Conservation (phyloP, 2,888 invertebrate genomes). For the Chironomus tentans region DNA sequence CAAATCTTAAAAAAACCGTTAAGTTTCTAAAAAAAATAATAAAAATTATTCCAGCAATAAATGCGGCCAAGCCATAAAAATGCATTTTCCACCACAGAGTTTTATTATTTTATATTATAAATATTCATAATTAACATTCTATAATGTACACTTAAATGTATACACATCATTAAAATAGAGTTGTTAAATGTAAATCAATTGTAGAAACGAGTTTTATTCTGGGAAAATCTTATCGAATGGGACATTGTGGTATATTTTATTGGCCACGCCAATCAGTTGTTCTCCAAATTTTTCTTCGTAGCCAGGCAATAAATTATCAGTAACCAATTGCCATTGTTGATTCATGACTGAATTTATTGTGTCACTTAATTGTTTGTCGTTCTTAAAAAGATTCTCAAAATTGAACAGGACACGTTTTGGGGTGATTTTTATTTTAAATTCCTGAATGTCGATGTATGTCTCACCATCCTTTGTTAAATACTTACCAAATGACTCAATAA, state of each 20-base stretch:
- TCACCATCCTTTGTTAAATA: conserved; percentile 52
- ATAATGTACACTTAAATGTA: no score
- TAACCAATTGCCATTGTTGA: conserved; percentile 55
- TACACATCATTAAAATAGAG: no score
- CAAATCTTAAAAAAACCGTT: no score
- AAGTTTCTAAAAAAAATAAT: no score
- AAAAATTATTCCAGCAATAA: no score
- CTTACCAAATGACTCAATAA: conserved; percentile 54
- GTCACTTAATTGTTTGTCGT: conserved; percentile 51
- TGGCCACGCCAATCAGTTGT: conserved; percentile 56
- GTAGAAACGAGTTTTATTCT: conserved; percentile 30
- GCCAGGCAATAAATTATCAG: conserved; percentile 56
- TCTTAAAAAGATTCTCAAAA: conserved; percentile 60
- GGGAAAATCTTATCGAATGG: conserved; percentile 57
- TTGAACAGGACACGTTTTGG: conserved; percentile 52
- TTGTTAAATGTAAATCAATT: no score
- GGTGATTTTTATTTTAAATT: conserved; percentile 53
- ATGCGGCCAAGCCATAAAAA: no score
- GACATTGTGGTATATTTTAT: conserved; percentile 57
- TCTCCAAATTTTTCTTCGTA: conserved; percentile 59
- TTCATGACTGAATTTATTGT: conserved; percentile 60
- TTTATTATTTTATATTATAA: no score
- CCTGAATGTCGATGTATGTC: conserved; percentile 53
- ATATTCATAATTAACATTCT: no score
- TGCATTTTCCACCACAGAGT: no score